Conservation (phyloP, 1,140 invertebrate genomes). For the Heterodera schachtii region DNA sequence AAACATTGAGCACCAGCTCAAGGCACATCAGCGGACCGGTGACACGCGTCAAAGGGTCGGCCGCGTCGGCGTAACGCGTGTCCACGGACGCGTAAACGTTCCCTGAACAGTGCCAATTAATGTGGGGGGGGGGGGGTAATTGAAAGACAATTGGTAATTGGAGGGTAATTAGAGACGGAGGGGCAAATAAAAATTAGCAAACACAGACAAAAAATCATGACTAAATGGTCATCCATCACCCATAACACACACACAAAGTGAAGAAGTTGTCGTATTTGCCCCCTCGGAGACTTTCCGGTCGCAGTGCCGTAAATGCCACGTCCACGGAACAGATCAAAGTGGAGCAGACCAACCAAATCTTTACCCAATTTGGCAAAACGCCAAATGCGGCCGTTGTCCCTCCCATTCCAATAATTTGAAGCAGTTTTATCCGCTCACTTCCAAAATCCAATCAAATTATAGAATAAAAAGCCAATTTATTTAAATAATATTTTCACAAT, state of each 20-base stretch:
- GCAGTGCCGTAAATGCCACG: constrained; percentile 58
- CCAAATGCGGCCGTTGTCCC: neutral
- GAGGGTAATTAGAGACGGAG: neutral
- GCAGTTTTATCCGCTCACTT: too few species aligned
- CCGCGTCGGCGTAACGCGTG: constrained; percentile 52
- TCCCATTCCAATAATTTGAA: neutral
- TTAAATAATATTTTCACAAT: too few species aligned
- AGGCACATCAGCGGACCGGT: constrained; percentile 60
- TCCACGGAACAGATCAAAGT: constrained; percentile 55
- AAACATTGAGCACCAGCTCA: constrained; percentile 56
- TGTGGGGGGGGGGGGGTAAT: neutral
- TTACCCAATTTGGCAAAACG: constrained; percentile 49
- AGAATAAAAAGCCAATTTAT: too few species aligned
- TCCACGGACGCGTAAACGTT: constrained; percentile 61
- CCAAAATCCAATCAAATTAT: too few species aligned
- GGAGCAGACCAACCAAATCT: constrained; percentile 53
- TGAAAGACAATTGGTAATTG: constrained; percentile 9
- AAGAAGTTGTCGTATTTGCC: constrained; percentile 37
- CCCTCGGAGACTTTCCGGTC: constrained; percentile 49
- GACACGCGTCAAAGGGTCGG: constrained; percentile 58
- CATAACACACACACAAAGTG: neutral
- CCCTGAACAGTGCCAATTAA: constrained; percentile 41
- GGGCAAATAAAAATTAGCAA: constrained; percentile 36
- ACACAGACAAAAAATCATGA: too few species aligned
- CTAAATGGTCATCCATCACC: too few species aligned